Conservation (phyloP, 1,140 invertebrate species). For the Drosophila suzukii region DNA sequence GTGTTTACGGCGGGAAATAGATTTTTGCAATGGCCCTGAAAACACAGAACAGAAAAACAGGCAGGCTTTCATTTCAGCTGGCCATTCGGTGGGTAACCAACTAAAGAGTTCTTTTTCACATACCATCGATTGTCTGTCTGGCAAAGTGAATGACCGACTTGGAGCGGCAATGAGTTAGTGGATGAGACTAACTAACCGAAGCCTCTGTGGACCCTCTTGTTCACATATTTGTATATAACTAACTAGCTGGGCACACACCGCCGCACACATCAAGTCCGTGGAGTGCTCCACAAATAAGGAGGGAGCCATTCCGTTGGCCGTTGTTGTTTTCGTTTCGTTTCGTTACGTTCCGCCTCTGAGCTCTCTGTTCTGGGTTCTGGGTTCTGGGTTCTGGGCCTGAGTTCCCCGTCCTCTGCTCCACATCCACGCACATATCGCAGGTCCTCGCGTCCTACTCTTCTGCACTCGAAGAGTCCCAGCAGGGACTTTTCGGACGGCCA, state of each 20-base stretch:
- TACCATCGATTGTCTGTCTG: constrained; percentile 21
- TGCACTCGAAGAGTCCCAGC: background rate
- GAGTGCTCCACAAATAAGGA: constrained; percentile 61
- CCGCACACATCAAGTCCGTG: constrained; percentile 14
- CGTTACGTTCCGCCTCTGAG: constrained; percentile 15
- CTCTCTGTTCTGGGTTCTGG: background rate
- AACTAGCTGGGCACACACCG: constrained; percentile 56
- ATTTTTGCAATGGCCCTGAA: background rate
- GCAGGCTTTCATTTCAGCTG: background rate
- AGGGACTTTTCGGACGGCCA: background rate
- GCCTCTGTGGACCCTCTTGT: constrained; percentile 39
- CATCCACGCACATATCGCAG: background rate
- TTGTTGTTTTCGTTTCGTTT: constrained; percentile 35
- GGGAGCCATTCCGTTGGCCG: constrained; percentile 32
- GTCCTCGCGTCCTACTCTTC: too few relatives aligned
- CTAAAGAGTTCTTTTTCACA: constrained; percentile 2
- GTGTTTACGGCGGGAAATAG: constrained; percentile 9
- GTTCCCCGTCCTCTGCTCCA: background rate
- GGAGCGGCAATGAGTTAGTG: constrained; percentile 8
- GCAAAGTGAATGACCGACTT: constrained; percentile 15
- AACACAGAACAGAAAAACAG: background rate
- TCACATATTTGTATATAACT: constrained; percentile 74
- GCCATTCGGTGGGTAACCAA: constrained; percentile 10
- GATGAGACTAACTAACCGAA: constrained; percentile 39
- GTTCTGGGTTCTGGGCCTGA: background rate